Base-by-base conservation (phyloP, 2,888 invertebrate species). In the Clostera curtula region DNA sequence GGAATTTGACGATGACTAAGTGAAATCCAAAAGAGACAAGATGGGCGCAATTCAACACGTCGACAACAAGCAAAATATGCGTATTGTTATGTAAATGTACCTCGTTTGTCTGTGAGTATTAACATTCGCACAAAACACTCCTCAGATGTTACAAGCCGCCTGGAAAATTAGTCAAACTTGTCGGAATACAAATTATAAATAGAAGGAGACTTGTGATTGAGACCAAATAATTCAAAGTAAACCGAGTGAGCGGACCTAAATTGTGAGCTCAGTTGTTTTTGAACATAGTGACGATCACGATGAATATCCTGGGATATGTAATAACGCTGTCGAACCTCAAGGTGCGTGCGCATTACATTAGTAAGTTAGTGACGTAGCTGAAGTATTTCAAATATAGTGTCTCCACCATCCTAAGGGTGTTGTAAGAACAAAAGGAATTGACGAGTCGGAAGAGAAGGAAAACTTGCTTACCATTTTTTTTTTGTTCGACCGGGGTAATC, bases 131-230 rank as follows among this genome's bases (percentile, higher is more conserved):
- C 56, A 62, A 58, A 56, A 57, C 46, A 41, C 54, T 49, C 43
- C 34, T 25, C 40, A 31, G 35, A 34, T 26, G 24, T 34, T 33
- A 35, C 40, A 34, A 34, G 38, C 40, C 29, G 37, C 42, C 46
- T 46, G 50, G 42, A 40, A 48, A 59, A 54, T 60, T 56, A 36
- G 52, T 55, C 50, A 53, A 49, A 51, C 49, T 49, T 38, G 34
- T 38, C 18, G 36, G 53, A 60, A 64, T 59, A 61, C 38, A 39
- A 61, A 64, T 59, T 59, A 67, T 66, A 59, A 53, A 58, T 63
- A 56, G 48, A 37, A 43, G 31, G 51, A 48, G 54, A 24, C 26
- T n/a, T 14, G 19, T 19, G 4, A 15, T 12, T 18, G 24, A 28
- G 27, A 23, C 29, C 49, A 54, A 46, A 49, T 27, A 34, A 39